phyloP scores from a whole-genome alignment of 2,797 vertebrate species.

The Bradypus variegatus region DNA sequence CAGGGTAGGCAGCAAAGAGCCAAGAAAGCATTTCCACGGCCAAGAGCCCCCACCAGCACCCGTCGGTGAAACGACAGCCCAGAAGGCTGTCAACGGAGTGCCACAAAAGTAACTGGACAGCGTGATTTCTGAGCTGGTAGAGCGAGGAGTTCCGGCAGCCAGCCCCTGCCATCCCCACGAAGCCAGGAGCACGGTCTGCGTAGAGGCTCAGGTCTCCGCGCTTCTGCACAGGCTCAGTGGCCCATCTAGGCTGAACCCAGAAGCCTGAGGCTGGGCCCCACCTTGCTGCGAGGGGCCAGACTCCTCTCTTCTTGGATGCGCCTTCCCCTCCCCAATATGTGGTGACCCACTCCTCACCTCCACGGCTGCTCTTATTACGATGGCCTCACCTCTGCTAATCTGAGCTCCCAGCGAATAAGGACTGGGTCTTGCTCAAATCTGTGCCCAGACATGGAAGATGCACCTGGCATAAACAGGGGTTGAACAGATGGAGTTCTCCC shows the following conservation, averaged over 20 bases:
- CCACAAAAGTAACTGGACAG: background rate
- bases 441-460: background rate
- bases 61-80: background rate
- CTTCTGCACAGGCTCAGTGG: background rate
- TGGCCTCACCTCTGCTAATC: background rate
- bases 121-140: background rate
- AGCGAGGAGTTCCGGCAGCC: too few species aligned
- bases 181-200: background rate
- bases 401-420: background rate
- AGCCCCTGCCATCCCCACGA: background rate
- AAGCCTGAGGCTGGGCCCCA: background rate
- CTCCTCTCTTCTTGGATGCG: background rate
- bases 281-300: background rate
- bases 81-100: background rate
- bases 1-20: background rate
- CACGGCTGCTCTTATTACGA: fast-evolving
- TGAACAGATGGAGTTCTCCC: background rate
- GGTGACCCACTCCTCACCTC: background rate
- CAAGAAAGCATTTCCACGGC: background rate
- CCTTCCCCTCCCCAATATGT: background rate
- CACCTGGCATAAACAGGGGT: background rate
- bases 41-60: background rate
- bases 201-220: background rate
- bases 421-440: background rate
- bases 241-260: background rate